Evolutionary conservation across 2,888 invertebrate genomes (phyloP), one percentile per base, ranked within the genome.

Genomic region (Myopa tessellatipennis): DNA sequence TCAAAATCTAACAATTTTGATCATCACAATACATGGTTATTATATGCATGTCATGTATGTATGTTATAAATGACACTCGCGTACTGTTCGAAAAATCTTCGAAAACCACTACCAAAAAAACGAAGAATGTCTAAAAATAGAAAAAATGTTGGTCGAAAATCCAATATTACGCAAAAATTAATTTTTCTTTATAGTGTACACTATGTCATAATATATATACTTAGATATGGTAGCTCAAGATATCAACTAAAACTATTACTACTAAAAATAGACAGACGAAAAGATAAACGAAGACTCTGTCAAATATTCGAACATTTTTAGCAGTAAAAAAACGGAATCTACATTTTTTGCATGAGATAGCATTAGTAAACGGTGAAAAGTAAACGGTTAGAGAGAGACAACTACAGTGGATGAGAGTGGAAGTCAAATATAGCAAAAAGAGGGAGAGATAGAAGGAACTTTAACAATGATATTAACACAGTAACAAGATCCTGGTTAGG

Each of bases 91-190:
- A 8, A 16, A 58, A 60, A 60, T 58, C 55, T 52, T 14, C 38
- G 60, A 8, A 71, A 71, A 60, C 3, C 60, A 71, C 18, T 14
- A n/a, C 8, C 26, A 50, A 69, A 52, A 26, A 5, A 10, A 7
- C 71, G 60, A 10, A 6, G 8, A 50, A 60, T 60, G n/a, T 36
- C 58, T 71, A 60, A 58, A 71, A 55, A 71, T 71, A 71, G 68
- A 40, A 26, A n/a, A 12, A 50, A 68, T 45, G 36, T 67, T 38
- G 7, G 5, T 67, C 38, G 45, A 10, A 45, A 45, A 45, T 45
- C 45, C 74, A 74, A 74, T 74, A 63, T 74, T 74, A 63, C 74
- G 74, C 74, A 65, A 74, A 65, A 34, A 14, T 40, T 63, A 45
- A 6, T 1, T 45, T 45, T 45, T 45, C 40, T 45, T 45, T 45